Conservation (phyloP, 2,888 invertebrate genomes). For the Leptura quadrifasciata region DNA sequence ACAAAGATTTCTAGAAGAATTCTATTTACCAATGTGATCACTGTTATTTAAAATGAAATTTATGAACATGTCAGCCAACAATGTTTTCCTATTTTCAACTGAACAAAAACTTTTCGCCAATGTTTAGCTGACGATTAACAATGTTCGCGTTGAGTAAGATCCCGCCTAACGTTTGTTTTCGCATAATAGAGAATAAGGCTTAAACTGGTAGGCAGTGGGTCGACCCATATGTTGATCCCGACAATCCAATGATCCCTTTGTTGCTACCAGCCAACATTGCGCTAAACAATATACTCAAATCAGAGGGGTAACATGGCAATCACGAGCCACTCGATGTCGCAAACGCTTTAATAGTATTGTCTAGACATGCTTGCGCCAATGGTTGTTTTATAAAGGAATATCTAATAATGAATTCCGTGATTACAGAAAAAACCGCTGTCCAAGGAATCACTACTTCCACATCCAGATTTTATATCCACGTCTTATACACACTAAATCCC, state of each 20-base stretch:
- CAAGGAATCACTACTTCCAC: too few species aligned
- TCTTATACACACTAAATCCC: too few species aligned
- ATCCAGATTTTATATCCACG: too few species aligned
- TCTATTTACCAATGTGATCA: too few species aligned
- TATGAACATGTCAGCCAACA: too few species aligned
- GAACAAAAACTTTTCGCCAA: not conserved
- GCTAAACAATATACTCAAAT: slow-evolving; percentile 31
- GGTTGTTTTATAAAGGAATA: not conserved
- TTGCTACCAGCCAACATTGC: slow-evolving; percentile 32
- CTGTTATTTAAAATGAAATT: too few species aligned
- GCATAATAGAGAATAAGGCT: not conserved
- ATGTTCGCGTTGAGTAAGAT: not conserved
- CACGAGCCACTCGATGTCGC: slow-evolving; percentile 23
- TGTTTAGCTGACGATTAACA: not conserved
- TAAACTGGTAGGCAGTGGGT: not conserved
- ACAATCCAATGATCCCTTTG: slow-evolving; percentile 32
- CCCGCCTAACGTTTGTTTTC: not conserved
- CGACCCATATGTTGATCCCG: slow-evolving; percentile 22
- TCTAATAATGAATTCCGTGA: too few species aligned
- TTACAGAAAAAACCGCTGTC: too few species aligned
- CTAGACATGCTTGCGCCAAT: not conserved
- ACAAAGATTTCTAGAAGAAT: too few species aligned
- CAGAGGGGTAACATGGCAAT: slow-evolving; percentile 11
- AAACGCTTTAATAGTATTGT: slow-evolving; percentile 30
- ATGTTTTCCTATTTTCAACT: not conserved